phyloP scores from a whole-genome alignment of 2,113 vertebrate genomes.

The Asarcornis scutulata region DNA sequence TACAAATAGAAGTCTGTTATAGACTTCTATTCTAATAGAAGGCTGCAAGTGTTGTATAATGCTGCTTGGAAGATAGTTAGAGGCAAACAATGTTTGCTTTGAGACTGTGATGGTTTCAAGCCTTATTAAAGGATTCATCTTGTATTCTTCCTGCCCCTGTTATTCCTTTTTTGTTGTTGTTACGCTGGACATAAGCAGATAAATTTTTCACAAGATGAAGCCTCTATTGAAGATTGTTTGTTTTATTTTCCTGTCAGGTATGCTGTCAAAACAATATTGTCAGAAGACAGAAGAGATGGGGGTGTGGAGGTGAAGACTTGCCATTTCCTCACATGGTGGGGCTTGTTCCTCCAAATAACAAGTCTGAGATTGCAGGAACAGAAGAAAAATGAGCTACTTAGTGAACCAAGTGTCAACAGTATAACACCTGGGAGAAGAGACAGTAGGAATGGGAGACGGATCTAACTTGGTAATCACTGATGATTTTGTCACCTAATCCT shows the following conservation, averaged over 20 bases:
- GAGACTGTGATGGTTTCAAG: neutral
- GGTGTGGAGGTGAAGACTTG: accelerated
- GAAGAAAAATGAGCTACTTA: neutral
- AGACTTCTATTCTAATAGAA: too few relatives aligned
- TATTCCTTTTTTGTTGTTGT: neutral
- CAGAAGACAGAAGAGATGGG: neutral
- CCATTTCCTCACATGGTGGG: neutral
- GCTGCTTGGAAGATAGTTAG: neutral
- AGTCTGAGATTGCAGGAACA: neutral
- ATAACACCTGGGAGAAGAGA: neutral
- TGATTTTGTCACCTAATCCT: neutral
- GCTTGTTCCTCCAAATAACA: neutral
- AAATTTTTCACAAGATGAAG: neutral
- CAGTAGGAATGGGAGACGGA: neutral
- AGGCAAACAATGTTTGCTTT: neutral
- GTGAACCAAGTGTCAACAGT: neutral
- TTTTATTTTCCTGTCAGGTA: neutral
- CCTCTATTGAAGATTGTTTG: neutral
- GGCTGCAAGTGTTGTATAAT: slow-evolving; percentile 22
- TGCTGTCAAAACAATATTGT: neutral
- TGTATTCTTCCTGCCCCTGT: neutral
- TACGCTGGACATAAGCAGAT: neutral
- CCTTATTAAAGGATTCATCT: neutral
- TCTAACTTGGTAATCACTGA: neutral
- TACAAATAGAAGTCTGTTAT: neutral